Base-by-base conservation (phyloP, 2,113 vertebrate species). In the Excalfactoria chinensis region DNA sequence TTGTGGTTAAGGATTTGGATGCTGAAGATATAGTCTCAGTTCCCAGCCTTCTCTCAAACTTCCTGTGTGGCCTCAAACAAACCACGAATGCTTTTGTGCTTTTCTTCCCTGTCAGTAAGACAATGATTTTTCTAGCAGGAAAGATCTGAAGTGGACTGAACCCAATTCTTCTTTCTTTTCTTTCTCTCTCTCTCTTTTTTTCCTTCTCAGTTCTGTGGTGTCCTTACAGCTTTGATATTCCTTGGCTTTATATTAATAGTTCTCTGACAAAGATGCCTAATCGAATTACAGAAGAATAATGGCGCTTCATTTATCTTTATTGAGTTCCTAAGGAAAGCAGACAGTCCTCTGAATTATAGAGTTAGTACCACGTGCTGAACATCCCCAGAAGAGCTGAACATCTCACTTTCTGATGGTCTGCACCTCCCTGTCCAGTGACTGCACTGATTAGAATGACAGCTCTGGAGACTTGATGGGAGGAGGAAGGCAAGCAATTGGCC, bases 11-110 rank as follows among this genome's bases (percentile, higher is more conserved):
- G 85, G 89, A 84, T 91, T 95, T 96, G 95, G 95, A 95, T 86
- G 79, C 62, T 93, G 87, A 91, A 93, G 91, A 91, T 72, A 81
- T 0, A 0, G 53, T 93, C 88, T 93, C 69, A 74, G 87, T 90
- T 96, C 93, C 78, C 85, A 91, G 26, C 53, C 53, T 79, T 77
- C 87, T 92, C 95, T 88, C 82, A 91, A 75, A 91, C 93, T 96
- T 96, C 94, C 91, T 96, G 96, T 95, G 93, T 95, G 94, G 95
- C 89, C 95, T 91, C 93, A 93, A 80, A 89, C 75, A 94, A 96
- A 60, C 75, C 89, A 86, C 93, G 95, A 96, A 96, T 93, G 93
- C 89, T 80, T 95, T 95, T 96, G 87, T 95, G 91, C 90, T 93
- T 96, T 91, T 83, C 82, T 95, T 93, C 78, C 84, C 84, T 89